These are phyloP conservation scores for Epistrophella euchroma DNA, from an alignment of 2,888 invertebrate genomes.

Conservation along the genomic window DNA sequence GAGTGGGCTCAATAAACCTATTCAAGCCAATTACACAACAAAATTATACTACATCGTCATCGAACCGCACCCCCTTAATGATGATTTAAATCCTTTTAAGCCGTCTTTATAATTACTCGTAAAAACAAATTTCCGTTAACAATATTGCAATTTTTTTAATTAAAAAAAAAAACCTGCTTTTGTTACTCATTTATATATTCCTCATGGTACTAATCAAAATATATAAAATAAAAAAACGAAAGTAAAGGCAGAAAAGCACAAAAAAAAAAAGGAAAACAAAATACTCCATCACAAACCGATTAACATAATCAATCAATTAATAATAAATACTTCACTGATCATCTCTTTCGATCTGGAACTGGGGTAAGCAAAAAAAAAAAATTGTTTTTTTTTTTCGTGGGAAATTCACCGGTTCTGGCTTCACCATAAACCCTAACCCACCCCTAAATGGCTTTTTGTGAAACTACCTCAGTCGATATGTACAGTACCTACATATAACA, in stretches of 20 bases:
- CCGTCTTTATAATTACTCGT: constrained; percentile 39
- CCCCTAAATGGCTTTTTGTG: background rate
- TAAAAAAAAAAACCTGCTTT: constrained; percentile 56
- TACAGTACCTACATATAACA: too few species aligned
- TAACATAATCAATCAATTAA: constrained; percentile 76
- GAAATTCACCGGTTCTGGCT: constrained; percentile 48
- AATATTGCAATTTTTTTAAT: constrained; percentile 52
- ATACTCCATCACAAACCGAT: constrained; percentile 72
- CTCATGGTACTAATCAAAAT: constrained; percentile 62
- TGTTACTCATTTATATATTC: constrained; percentile 21
- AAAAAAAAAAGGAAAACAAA: constrained; percentile 23
- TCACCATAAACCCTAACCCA: background rate
- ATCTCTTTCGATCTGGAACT: constrained; percentile 52
- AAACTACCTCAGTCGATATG: background rate
- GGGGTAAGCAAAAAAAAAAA: constrained; percentile 17
- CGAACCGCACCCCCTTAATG: constrained; percentile 10
- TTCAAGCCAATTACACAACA: constrained; percentile 18
- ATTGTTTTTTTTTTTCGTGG: constrained; percentile 51
- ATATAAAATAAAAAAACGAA: constrained; percentile 37
- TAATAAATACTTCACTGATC: constrained; percentile 73
- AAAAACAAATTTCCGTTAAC: constrained; percentile 25
- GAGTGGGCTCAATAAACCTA: background rate
- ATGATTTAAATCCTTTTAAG: constrained; percentile 30
- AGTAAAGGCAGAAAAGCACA: background rate
- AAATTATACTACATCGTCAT: constrained; percentile 17